Conservation (phyloP, 2,797 vertebrate genomes). For the Adelosebastes latens region DNA sequence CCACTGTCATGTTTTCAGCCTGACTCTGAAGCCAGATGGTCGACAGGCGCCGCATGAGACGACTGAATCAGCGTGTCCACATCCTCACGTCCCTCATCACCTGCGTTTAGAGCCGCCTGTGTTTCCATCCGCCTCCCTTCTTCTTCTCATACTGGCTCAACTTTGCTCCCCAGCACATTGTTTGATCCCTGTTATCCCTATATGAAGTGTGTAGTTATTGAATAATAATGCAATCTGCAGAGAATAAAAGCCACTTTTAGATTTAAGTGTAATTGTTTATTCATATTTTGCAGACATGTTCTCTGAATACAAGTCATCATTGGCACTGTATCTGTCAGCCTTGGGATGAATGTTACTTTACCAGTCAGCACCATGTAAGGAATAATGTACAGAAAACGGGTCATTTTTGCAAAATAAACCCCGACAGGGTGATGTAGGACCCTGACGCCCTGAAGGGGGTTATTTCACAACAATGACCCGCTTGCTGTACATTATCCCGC, state of each 20-base stretch:
- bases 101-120: background rate
- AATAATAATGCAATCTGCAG: background rate
- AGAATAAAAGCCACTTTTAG: background rate
- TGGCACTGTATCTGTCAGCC: background rate
- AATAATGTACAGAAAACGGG: too few species aligned
- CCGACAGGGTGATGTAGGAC: too few species aligned
- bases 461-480: too few species aligned
- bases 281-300: too few species aligned
- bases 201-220: background rate
- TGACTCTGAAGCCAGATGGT: slow-evolving; percentile 46
- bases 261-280: too few species aligned
- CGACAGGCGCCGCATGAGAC: slow-evolving; percentile 47
- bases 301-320: background rate
- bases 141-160: background rate
- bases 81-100: slow-evolving; percentile 1
- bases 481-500: too few species aligned
- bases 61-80: slow-evolving; percentile 43
- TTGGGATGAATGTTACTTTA: background rate
- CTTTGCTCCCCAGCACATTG: background rate
- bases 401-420: too few species aligned
- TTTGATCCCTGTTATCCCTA: background rate
- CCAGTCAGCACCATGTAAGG: background rate
- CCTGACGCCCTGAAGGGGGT: too few species aligned
- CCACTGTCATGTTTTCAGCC: slow-evolving; percentile 18
- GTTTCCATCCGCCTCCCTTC: background rate